Percentiles rank a stretch among this genome's conserved stretches.
Conservation (phyloP, 2,888 invertebrate genomes). For the Limnephilus auricula region DNA sequence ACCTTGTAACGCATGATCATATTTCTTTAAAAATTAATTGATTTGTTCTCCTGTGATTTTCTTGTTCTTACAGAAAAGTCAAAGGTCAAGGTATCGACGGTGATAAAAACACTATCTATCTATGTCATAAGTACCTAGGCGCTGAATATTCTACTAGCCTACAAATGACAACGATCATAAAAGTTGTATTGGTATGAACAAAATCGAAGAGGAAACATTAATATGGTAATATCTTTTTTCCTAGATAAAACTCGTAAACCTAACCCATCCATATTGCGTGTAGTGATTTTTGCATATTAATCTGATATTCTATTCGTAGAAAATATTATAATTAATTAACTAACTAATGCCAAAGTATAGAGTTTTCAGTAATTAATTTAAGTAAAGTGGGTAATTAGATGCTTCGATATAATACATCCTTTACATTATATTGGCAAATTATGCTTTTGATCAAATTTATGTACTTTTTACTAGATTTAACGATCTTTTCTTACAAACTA, state of each 20-base stretch:
- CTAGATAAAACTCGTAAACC: neutral
- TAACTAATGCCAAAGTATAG: neutral
- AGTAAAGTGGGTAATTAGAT: neutral
- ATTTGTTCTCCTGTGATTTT: neutral
- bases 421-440: neutral
- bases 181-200: neutral
- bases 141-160: neutral
- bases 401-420: neutral
- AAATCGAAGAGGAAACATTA: neutral
- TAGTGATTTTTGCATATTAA: neutral
- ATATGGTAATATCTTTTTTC: neutral
- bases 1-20: neutral
- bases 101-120: neutral
- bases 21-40: neutral
- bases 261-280: neutral
- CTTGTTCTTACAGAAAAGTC: neutral
- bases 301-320: neutral
- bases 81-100: neutral
- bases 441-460: neutral
- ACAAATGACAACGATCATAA: neutral
- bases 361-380: neutral
- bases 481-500: neutral
- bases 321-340: neutral
- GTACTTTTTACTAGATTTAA: neutral
- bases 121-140: neutral